A percentile compares a stretch with the other conserved stretches of the same genome.
phyloP scores from a whole-genome alignment of 2,113 vertebrate species.

The Tyto alba region DNA sequence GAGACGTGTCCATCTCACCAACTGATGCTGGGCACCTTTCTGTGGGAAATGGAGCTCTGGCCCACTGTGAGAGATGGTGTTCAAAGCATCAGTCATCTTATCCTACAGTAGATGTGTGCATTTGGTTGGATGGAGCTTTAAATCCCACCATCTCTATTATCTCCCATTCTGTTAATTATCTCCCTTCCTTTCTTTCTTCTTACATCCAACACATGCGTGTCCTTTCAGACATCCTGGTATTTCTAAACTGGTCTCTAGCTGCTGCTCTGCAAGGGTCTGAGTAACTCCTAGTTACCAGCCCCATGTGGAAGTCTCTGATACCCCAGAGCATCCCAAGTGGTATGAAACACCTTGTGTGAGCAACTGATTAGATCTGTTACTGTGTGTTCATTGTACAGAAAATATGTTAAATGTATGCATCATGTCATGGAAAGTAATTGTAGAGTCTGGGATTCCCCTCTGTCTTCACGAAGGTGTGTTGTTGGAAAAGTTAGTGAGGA shows the following conservation, averaged over 20 bases:
- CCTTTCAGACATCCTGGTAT: neutral
- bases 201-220: neutral
- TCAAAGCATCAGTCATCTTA: neutral
- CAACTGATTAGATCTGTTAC: neutral
- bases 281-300: neutral
- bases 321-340: neutral
- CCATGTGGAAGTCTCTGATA: neutral
- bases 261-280: neutral
- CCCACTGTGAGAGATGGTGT: neutral
- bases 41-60: neutral
- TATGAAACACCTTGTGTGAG: neutral
- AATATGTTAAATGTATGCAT: neutral
- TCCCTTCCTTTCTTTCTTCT: neutral
- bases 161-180: neutral
- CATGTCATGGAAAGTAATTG: rapidly evolving
- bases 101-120: rapidly evolving
- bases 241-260: neutral
- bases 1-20: neutral
- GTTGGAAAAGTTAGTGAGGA: neutral
- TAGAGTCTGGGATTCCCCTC: neutral
- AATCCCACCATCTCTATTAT: neutral
- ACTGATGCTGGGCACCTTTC: neutral
- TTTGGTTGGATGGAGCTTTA: neutral
- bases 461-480: neutral
- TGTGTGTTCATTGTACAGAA: rapidly evolving